Base-by-base conservation (phyloP, 2,888 invertebrate species). In the Pocota personata region DNA sequence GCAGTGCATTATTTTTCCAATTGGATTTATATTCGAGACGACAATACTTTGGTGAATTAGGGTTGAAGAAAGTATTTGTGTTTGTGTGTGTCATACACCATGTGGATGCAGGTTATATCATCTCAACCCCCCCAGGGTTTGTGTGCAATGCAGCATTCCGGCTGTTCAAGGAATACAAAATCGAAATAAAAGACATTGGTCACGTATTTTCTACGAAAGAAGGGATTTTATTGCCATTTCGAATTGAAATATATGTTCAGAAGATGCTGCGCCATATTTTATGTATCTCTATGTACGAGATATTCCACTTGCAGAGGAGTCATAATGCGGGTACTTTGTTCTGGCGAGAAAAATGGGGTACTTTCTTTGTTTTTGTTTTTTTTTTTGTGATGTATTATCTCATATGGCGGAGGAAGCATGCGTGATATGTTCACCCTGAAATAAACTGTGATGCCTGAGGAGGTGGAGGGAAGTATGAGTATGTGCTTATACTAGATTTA, bases 161-260 rank as follows among this genome's bases (percentile, higher is more conserved):
- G 40, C 76, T 66, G 71, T 77, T 72, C 48, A 14, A 87, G 57
- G 82, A 87, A 88, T 88, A 88, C 88, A 87, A 88, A 92, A 91
- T 91, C 90, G 91, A 90, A 91, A 92, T 92, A 92, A 91, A 91
- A 91, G 90, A 91, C 91, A 91, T 92, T 91, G 91, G 92, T 92
- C 92, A 92, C 92, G 92, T 92, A 91, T 91, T 91, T 91, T 90
- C 90, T 90, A 91, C 91, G 91, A 91, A 91, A 91, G 91, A 91
- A 90, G 91, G 91, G 91, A 91, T 91, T 92, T 92, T 92, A 92
- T 92, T 91, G 91, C 90, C 90, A 78, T 80, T 82, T 79, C 80
- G 82, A 91, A 91, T 91, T 91, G 91, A 90, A 90, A 91, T 91
- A 90, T 91, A 91, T 91, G 90, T 88, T 90, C 88, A 32, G 35